These are phyloP conservation scores for Pseudorasbora parva DNA, from an alignment of 2,113 vertebrate species.

Conservation along the genomic window DNA sequence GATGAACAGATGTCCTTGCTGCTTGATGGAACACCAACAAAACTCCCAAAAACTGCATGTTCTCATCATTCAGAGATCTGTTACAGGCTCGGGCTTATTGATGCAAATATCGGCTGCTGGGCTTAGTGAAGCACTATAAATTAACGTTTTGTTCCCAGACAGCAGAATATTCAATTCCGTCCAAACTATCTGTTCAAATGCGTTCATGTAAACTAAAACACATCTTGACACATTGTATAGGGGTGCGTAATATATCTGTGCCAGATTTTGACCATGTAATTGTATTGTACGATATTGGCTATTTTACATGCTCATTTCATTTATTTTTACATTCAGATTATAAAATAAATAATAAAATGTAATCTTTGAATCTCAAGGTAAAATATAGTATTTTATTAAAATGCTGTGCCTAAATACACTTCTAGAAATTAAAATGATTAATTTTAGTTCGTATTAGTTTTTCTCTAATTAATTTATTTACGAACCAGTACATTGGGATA, in stretches of 20 bases:
- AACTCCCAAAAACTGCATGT: not conserved
- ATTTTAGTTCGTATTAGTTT: not conserved
- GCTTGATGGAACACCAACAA: conserved; percentile 14
- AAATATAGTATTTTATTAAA: not conserved
- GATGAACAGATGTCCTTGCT: conserved; percentile 20
- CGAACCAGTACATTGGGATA: no score
- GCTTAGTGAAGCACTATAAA: conserved; percentile 11
- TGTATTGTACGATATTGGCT: not conserved
- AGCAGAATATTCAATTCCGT: conserved; percentile 15
- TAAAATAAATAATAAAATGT: not conserved
- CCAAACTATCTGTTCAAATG: not conserved
- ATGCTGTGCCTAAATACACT: not conserved
- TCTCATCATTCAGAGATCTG: conserved; percentile 14
- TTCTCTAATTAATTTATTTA: not conserved
- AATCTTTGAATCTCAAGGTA: not conserved
- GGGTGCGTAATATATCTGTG: not conserved
- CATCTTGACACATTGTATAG: not conserved
- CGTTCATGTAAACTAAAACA: not conserved
- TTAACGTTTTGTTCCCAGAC: not conserved
- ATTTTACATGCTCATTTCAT: not conserved
- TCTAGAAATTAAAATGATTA: not conserved
- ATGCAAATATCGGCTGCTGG: not conserved
- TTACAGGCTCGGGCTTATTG: not conserved
- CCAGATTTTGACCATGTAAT: not conserved
- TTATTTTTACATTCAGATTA: not conserved